These are phyloP conservation scores for Athrips mouffetella DNA, from an alignment of 2,888 invertebrate genomes.

Conservation along the genomic window DNA sequence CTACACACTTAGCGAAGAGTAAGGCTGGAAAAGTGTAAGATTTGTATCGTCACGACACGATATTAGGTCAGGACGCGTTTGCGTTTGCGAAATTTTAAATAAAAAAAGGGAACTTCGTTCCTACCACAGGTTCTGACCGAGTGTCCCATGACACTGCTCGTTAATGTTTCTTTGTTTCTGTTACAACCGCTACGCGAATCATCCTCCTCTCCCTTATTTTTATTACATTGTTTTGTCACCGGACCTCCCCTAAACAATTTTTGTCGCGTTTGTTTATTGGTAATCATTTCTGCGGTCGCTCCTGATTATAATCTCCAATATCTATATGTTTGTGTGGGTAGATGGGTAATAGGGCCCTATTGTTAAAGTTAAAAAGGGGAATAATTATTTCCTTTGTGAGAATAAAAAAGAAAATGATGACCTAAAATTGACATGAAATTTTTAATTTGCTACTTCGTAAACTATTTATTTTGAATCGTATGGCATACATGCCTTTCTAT, in stretches of 20 bases:
- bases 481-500: too few relatives aligned
- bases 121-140: not conserved
- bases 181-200: not conserved
- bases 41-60: too few relatives aligned
- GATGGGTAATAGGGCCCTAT: slow-evolving; percentile 8
- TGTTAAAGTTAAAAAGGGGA: not conserved
- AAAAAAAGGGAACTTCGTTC: not conserved
- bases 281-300: slow-evolving; percentile 35
- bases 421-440: too few relatives aligned
- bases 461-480: too few relatives aligned
- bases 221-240: slow-evolving; percentile 53
- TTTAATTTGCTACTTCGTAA: too few relatives aligned
- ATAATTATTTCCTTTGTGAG: too few relatives aligned
- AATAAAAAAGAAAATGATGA: too few relatives aligned
- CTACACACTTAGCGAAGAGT: too few relatives aligned
- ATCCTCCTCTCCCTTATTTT: slow-evolving; percentile 30
- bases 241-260: slow-evolving; percentile 50
- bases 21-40: too few relatives aligned
- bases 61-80: too few relatives aligned
- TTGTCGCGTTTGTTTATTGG: slow-evolving; percentile 31
- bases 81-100: too few relatives aligned
- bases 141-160: not conserved
- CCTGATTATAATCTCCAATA: not conserved
- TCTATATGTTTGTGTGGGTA: not conserved
- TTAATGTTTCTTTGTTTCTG: not conserved